Evolutionary conservation across 2,797 vertebrate genomes (phyloP), one percentile per base, ranked within the genome.

Genomic region (Cheirogaleus major): DNA sequence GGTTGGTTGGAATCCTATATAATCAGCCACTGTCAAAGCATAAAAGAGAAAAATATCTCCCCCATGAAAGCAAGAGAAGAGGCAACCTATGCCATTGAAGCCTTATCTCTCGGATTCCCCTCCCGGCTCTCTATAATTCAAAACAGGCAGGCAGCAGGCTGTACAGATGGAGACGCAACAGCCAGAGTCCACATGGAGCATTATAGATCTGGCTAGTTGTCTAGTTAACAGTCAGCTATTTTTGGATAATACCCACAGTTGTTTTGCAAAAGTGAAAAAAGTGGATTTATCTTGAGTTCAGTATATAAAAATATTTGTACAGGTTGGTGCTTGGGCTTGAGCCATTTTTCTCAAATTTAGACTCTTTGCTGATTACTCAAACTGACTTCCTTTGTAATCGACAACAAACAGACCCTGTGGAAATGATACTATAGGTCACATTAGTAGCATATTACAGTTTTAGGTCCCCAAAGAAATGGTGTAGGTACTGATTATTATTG

Each of bases 191-290:
- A 0, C 23, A 0, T 0, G 9, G 92, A 22, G 69, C 57, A 70
- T 25, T 67, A 4, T 20, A 43, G 50, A 96, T 91, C 86, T 97
- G 87, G 67, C 92, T 93, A 93, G 38, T 63, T 88, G 84, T 97
- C 94, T 95, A 14, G 93, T 96, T 96, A 98, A 90, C 91, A 92
- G 76, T 43, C 95, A 41, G 38, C 94, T 98, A 72, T 96, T 98
- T 95, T 92, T 84, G 52, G 90, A 82, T 96, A 88, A 85, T 91
- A 96, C 78, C 95, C 82, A 82, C 45, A 87, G 20, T 10, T 95
- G 20, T 96, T 95, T 97, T 43, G 59, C 0, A 59, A 83, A 81
- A 96, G 6, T 83, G 67, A 69, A 84, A 50, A 75, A 86, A 27
- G 80, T 75, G 55, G 23, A 82, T 94, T 81, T 73, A 35, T 70